Percentiles rank a stretch among this genome's conserved stretches.
These are phyloP conservation scores for Diploptera punctata DNA, from an alignment of 2,888 invertebrate species.

Conservation along the genomic window DNA sequence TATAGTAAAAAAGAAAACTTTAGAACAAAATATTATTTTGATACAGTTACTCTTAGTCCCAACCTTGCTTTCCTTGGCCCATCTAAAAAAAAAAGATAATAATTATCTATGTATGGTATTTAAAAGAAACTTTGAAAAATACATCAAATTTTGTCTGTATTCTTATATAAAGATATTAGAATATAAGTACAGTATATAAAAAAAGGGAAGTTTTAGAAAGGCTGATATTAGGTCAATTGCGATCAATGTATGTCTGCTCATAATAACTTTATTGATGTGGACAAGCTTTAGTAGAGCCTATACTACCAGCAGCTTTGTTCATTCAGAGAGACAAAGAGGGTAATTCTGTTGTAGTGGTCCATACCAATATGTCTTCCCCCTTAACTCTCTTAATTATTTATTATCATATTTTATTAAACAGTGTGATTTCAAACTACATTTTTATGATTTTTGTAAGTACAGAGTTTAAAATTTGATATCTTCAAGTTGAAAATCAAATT, in stretches of 20 bases:
- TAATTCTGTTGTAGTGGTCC: background rate
- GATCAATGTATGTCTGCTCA: conserved; percentile 10
- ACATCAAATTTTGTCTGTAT: conserved; percentile 17
- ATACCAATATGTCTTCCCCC: background rate
- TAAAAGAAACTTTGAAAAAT: background rate
- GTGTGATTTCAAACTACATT: too few species aligned
- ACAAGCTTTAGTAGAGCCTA: background rate
- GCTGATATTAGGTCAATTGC: conserved; percentile 17
- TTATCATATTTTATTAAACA: too few species aligned
- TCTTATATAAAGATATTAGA: conserved; percentile 11
- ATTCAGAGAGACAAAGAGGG: conserved; percentile 19
- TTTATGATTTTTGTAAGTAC: too few species aligned
- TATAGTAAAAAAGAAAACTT: too few species aligned
- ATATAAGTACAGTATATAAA: background rate
- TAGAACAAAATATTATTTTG: background rate
- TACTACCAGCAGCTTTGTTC: background rate
- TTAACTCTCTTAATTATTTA: too few species aligned
- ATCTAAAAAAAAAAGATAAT: background rate
- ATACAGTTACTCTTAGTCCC: background rate
- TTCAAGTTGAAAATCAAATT: too few species aligned
- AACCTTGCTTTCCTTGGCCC: background rate
- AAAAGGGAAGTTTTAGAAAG: background rate
- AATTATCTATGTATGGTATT: background rate
- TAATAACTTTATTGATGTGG: background rate
- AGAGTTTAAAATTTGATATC: too few species aligned